phyloP scores from a whole-genome alignment of 2,888 invertebrate species.

The Eudasyphora cyanicolor region DNA sequence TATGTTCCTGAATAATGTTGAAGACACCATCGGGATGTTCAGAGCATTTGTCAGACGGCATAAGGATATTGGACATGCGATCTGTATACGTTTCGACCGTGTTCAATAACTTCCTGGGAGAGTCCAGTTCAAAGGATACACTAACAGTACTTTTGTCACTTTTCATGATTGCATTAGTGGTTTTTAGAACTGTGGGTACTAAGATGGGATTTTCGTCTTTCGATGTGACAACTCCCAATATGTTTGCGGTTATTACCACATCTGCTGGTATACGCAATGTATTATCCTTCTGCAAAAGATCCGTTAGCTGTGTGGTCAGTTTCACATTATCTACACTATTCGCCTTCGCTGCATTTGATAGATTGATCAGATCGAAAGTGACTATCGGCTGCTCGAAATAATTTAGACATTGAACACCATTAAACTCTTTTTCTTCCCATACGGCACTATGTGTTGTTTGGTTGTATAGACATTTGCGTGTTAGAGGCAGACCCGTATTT shows the following conservation, averaged over 20 bases:
- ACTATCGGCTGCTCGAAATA: background rate
- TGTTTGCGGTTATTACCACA: constrained; percentile 19
- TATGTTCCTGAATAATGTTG: background rate
- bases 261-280: constrained; percentile 44
- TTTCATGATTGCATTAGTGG: no score
- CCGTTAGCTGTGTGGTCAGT: constrained; percentile 3
- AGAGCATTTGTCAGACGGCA: no score
- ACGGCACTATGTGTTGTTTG: background rate
- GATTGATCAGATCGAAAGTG: no score
- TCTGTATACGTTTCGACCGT: no score
- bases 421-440: constrained; percentile 30
- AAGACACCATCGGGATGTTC: constrained; percentile 13
- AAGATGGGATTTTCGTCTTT: no score
- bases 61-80: no score
- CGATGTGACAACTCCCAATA: no score
- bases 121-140: no score
- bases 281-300: background rate
- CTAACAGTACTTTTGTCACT: no score
- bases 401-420: constrained; percentile 33
- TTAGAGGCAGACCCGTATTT: constrained; percentile 22
- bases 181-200: no score
- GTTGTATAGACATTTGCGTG: constrained; percentile 33
- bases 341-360: no score
- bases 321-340: background rate
- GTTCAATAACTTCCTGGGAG: no score